A percentile compares a stretch with the other conserved stretches of the same genome.
These are phyloP conservation scores for Mesopsocus fuscifrons DNA, from an alignment of 2,888 invertebrate genomes.

Conservation along the genomic window DNA sequence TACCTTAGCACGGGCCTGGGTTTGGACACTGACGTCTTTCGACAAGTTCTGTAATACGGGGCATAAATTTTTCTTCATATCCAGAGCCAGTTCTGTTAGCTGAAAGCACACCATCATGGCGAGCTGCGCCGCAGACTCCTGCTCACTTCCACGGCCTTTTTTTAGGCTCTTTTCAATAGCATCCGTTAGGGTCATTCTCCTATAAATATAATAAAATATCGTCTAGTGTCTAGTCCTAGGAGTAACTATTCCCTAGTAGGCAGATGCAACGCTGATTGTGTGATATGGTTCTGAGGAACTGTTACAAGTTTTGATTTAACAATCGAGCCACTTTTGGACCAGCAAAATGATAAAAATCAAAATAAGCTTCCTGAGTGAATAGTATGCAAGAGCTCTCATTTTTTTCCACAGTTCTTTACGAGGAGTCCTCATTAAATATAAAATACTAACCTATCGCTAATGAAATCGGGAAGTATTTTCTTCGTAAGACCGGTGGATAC, in stretches of 20 bases:
- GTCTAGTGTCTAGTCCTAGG: too few relatives aligned
- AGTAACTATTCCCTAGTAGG: too few relatives aligned
- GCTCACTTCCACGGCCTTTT: slow-evolving; percentile 67
- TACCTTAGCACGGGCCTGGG: slow-evolving; percentile 57
- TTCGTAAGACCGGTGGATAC: slow-evolving; percentile 56
- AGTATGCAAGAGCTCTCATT: too few relatives aligned
- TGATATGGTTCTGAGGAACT: too few relatives aligned
- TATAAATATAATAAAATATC: slow-evolving; percentile 16
- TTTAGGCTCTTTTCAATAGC: slow-evolving; percentile 62
- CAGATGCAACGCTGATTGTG: too few relatives aligned
- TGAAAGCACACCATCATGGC: slow-evolving; percentile 69
- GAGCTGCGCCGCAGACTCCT: slow-evolving; percentile 59
- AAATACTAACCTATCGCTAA: slow-evolving; percentile 40
- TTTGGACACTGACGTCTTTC: slow-evolving; percentile 55
- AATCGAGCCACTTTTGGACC: too few relatives aligned
- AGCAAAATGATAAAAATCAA: too few relatives aligned
- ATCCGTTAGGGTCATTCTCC: slow-evolving; percentile 58
- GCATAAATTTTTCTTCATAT: slow-evolving; percentile 47
- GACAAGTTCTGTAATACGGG: slow-evolving; percentile 51
- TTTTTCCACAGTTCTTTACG: too few relatives aligned
- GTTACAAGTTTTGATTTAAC: too few relatives aligned
- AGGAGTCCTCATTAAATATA: slow-evolving; percentile 35
- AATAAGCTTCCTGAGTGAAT: too few relatives aligned
- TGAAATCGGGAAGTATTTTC: slow-evolving; percentile 56
- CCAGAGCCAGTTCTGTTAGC: slow-evolving; percentile 50